phyloP scores from a whole-genome alignment of 2,888 invertebrate genomes.

The Fabriciana adippe region DNA sequence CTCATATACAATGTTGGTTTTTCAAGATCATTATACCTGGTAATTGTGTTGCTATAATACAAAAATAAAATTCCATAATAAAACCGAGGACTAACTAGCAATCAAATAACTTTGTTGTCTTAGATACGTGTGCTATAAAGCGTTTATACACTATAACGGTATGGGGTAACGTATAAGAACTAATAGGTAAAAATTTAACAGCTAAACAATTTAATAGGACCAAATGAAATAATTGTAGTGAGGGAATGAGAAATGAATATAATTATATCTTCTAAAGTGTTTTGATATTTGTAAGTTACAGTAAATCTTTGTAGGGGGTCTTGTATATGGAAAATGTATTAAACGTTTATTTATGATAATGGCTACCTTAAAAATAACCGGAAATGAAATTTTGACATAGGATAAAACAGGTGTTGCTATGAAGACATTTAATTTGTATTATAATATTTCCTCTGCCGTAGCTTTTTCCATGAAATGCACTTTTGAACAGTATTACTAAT shows the following conservation, averaged over 20 bases:
- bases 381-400: no score
- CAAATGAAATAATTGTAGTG: constrained; percentile 44
- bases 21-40: constrained; percentile 3
- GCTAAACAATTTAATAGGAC: constrained; percentile 40
- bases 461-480: no score
- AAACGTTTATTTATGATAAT: no score
- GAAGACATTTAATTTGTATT: no score
- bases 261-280: constrained; percentile 1
- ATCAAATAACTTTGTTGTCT: constrained; percentile 54
- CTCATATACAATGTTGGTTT: constrained; percentile 23
- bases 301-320: constrained; percentile 10
- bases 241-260: constrained; percentile 22
- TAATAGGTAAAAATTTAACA: constrained; percentile 43
- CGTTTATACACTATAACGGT: constrained; percentile 45
- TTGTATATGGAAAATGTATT: not conserved
- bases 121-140: constrained; percentile 41
- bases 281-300: not conserved
- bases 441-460: no score
- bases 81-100: constrained; percentile 52
- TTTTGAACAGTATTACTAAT: no score
- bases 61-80: constrained; percentile 51
- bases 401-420: no score
- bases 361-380: no score
- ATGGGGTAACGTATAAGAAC: constrained; percentile 42
- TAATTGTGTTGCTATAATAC: constrained; percentile 34